Base-by-base conservation (phyloP, 2,113 vertebrate genomes). In the Python bivittatus region DNA sequence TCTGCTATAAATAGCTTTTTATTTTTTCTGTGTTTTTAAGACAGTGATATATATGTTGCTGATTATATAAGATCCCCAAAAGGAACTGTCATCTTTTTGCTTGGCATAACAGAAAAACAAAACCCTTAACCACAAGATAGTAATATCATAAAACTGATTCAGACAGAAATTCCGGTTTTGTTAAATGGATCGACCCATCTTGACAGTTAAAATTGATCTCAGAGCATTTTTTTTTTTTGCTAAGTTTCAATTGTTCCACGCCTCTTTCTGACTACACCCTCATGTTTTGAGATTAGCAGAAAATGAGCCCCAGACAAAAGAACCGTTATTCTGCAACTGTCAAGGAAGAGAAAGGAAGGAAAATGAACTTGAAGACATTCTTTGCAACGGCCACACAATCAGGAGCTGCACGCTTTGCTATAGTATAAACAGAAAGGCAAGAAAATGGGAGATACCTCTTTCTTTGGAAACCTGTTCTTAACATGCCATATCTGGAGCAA, bases 271-370 rank as follows among this genome's bases (percentile, higher is more conserved):
- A 96, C 97, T 95, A 95, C 96, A 84, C 90, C 92, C 91, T 92
- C 92, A 85, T 22, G 93, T 90, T 95, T 96, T 79, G 72, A 79
- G 72, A 79, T 79, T 42, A 79, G 72, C 17, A 79, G 72, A 79
- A 79, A 79, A 79, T 79, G 72, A 22, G 72, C 20, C 72, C 72
- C 33, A 52, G 94, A 97, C 95, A 95, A 96, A 54, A 91, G 79
- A 94, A 95, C 96, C 94, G 97, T 97, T 98, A 96, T 93, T 93
- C 95, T 95, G 94, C 94, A 97, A 96, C 94, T 94, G 96, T 88
- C 92, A 96, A 89, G 95, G 94, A 38, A 27, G 22, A 42, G 42
- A 92, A 93, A 52, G 91, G 94, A 90, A 0, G 33, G 0, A 1
- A 93, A 90, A 96, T 96, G 72, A 96, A 96, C 92, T 94, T 54